Evolutionary conservation across 2,797 vertebrate species (phyloP).

Genomic region (Crenuchus spilurus): DNA sequence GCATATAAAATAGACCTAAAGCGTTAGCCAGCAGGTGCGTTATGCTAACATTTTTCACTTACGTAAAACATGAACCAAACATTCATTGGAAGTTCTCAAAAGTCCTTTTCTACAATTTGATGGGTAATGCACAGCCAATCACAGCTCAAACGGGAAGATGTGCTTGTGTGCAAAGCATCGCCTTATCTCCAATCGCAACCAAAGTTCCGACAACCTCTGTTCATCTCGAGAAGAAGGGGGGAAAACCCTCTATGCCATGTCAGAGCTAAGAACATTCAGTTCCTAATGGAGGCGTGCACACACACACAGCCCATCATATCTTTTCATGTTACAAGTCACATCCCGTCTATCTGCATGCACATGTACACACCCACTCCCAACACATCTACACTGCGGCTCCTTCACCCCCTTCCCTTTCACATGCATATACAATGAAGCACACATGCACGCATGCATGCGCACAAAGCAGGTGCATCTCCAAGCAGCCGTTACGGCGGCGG

Average conservation of each 20-base stretch:
- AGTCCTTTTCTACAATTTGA: no score
- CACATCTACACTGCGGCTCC: slow-evolving; percentile 1
- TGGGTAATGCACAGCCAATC: not conserved
- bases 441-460: not conserved
- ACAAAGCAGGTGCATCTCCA: slow-evolving; percentile 37
- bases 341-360: slow-evolving; percentile 6
- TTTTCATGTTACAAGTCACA: slow-evolving; percentile 14
- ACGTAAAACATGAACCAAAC: no score
- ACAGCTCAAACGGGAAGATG: not conserved
- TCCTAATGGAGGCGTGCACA: slow-evolving; percentile 19
- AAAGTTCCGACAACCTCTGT: not conserved
- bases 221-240: not conserved
- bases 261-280: slow-evolving; percentile 27
- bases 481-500: slow-evolving; percentile 28
- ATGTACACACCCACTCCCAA: slow-evolving; percentile 3
- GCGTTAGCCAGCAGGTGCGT: no score
- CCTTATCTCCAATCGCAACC: not conserved
- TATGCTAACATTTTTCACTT: no score
- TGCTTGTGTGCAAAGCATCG: not conserved
- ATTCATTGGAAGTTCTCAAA: no score
- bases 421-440: slow-evolving; percentile 19
- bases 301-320: slow-evolving; percentile 10
- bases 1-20: no score
- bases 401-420: slow-evolving; percentile 4
- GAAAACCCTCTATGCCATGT: not conserved